A percentile compares a stretch with the other conserved stretches of the same genome.
These are phyloP conservation scores for Montipora foliosa DNA, from an alignment of 64 coral and sea anemone genomes.

Conservation along the genomic window DNA sequence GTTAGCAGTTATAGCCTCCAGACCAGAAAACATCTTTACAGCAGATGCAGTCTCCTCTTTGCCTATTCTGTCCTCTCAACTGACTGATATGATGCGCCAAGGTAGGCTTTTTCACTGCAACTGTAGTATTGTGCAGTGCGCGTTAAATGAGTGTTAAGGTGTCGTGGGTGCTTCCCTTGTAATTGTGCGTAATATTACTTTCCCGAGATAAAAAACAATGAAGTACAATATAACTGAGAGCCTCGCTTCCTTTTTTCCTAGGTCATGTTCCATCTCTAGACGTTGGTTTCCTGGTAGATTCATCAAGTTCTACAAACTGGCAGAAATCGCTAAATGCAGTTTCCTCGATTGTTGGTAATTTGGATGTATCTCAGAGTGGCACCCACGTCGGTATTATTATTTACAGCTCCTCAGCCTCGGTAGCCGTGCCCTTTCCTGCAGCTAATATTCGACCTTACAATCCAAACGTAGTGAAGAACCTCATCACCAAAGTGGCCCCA, in stretches of 20 bases:
- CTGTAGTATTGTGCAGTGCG: not conserved
- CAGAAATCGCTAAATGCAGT: conserved; percentile 36
- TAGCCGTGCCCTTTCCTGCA: conserved; percentile 71
- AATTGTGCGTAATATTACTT: too few species aligned
- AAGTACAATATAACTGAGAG: too few species aligned
- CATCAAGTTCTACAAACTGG: conserved; percentile 79
- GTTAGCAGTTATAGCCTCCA: conserved; percentile 47
- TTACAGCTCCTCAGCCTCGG: conserved; percentile 49
- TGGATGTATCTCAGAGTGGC: conserved; percentile 74
- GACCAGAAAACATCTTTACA: conserved; percentile 39
- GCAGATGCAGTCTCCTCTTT: not conserved
- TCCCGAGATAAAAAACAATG: too few species aligned
- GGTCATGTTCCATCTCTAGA: conserved; percentile 57
- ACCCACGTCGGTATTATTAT: conserved; percentile 79
- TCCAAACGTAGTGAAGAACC: conserved; percentile 18
- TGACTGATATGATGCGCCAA: not conserved
- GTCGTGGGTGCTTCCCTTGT: too few species aligned
- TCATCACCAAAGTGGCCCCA: conserved; percentile 59
- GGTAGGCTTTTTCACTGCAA: not conserved
- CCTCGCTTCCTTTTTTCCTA: not conserved
- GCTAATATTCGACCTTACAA: conserved; percentile 35
- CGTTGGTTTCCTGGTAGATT: conserved; percentile 80
- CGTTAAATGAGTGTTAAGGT: too few species aligned
- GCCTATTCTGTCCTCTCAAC: not conserved
- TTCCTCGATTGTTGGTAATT: conserved; percentile 58